These are phyloP conservation scores for Diplogasteroides magnus DNA, from an alignment of 1,140 invertebrate genomes.

Conservation along the genomic window DNA sequence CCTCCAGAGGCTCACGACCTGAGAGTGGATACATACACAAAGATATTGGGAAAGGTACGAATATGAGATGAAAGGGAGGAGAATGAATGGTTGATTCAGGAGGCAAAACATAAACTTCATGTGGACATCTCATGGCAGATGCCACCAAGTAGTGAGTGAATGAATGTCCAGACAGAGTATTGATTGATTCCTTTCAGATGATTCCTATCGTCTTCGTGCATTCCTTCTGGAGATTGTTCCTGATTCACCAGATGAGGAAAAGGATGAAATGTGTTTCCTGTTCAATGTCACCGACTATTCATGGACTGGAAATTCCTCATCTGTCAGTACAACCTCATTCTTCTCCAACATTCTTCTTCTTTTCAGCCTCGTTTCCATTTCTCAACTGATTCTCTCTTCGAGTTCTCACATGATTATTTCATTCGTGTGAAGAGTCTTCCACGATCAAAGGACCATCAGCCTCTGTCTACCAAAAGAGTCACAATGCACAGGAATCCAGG, in stretches of 20 bases:
- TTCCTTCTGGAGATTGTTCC: conserved; percentile 44
- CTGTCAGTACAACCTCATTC: no score
- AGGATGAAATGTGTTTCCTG: conserved; percentile 43
- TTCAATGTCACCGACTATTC: conserved; percentile 46
- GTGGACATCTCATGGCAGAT: conserved; percentile 55
- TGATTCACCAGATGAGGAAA: conserved; percentile 31
- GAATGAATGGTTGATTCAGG: no score
- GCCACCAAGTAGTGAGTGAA: conserved; percentile 48
- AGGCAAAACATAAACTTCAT: conserved; percentile 37
- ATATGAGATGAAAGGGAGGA: no score
- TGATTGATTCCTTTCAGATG: conserved; percentile 1
- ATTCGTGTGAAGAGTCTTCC: conserved; percentile 39
- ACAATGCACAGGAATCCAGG: conserved; percentile 42
- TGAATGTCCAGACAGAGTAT: conserved; percentile 4
- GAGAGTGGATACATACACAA: conserved; percentile 42
- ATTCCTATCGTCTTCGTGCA: conserved; percentile 27
- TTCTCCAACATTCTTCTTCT: no score
- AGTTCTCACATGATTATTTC: conserved; percentile 40
- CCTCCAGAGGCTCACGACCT: conserved; percentile 50
- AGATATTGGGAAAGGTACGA: no score
- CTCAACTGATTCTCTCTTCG: conserved; percentile 44
- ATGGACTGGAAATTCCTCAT: no score
- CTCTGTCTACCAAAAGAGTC: conserved; percentile 15
- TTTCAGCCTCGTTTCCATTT: conserved; percentile 54
- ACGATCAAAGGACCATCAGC: conserved; percentile 8